Evolutionary conservation across 2,797 vertebrate species (phyloP).

Genomic region (Oreonectes daqikongensis): DNA sequence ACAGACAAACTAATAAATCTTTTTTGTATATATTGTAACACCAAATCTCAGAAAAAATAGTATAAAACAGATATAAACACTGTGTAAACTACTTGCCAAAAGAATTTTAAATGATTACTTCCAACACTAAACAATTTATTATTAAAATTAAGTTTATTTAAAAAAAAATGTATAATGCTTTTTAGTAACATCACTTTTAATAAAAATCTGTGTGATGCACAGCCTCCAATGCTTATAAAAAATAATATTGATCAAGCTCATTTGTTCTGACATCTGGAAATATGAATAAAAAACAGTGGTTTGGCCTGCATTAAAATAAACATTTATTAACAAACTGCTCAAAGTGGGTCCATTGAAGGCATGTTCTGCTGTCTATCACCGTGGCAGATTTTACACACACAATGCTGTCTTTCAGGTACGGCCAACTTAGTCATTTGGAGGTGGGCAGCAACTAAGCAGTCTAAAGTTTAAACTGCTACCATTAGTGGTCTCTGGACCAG

Average conservation of each 20-base stretch:
- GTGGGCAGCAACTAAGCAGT: constrained; percentile 59
- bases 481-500: constrained; percentile 58
- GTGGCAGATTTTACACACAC: constrained; percentile 56
- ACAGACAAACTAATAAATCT: constrained; percentile 14
- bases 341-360: constrained; percentile 51
- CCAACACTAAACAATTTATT: background rate
- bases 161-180: too few relatives aligned
- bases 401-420: constrained; percentile 62
- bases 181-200: background rate
- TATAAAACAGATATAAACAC: too few relatives aligned
- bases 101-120: background rate
- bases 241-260: constrained; percentile 12
- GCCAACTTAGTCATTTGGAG: constrained; percentile 63
- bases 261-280: constrained; percentile 25
- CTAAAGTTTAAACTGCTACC: constrained; percentile 58
- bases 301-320: constrained; percentile 36
- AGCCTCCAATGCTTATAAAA: background rate
- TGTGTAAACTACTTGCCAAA: background rate
- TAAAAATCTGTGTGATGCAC: background rate
- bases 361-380: constrained; percentile 44
- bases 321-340: constrained; percentile 10
- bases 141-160: too few relatives aligned
- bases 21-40: background rate
- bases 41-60: too few relatives aligned
- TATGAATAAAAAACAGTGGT: constrained; percentile 28